Conservation (phyloP, 2,888 invertebrate genomes). For the Trachelus tabidus region DNA sequence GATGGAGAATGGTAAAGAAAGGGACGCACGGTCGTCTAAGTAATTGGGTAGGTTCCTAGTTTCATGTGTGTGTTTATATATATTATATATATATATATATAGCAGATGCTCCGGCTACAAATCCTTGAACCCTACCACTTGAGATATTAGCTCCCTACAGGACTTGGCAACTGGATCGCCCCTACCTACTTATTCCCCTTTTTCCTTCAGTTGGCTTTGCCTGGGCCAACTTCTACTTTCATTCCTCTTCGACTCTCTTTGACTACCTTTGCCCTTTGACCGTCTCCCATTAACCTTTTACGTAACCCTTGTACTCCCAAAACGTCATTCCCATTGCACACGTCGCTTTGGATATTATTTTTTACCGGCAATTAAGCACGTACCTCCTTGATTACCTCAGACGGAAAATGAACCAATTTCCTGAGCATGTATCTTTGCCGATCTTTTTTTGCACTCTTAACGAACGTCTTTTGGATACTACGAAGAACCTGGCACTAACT, state of each 20-base stretch:
- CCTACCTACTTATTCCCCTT: background rate
- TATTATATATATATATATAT: constrained; percentile 14
- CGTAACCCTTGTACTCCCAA: background rate
- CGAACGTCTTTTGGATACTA: background rate
- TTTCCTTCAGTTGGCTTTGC: background rate
- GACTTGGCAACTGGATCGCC: constrained; percentile 26
- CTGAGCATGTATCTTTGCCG: background rate
- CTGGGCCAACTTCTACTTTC: constrained; percentile 10
- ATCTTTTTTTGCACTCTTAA: background rate
- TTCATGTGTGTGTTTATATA: background rate
- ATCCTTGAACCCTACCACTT: constrained; percentile 19
- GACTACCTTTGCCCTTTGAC: background rate
- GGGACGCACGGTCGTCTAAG: constrained; percentile 30
- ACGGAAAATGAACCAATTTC: background rate
- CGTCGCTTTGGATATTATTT: background rate
- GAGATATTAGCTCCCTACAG: constrained; percentile 32
- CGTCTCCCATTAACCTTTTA: background rate
- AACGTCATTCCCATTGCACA: background rate
- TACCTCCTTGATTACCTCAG: background rate
- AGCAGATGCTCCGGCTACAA: constrained; percentile 30
- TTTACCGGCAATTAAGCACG: background rate
- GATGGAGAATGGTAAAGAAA: constrained; percentile 6
- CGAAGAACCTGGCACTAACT: background rate
- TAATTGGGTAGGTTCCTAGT: constrained; percentile 32
- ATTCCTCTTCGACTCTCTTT: background rate